phyloP scores from a whole-genome alignment of 1,140 invertebrate genomes.

The Drosophila dunni region DNA sequence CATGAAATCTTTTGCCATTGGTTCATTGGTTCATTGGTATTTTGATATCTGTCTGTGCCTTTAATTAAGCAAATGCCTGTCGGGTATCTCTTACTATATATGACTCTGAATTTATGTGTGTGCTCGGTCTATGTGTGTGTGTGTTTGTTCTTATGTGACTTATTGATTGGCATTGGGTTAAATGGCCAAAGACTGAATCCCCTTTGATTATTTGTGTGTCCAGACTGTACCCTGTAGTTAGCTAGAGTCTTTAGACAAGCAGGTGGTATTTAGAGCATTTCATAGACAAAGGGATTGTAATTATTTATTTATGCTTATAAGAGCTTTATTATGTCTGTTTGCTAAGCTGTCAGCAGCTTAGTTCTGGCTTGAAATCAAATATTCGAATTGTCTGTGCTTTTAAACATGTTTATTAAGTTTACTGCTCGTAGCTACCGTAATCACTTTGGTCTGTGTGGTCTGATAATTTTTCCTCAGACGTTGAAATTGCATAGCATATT shows the following conservation, averaged over 20 bases:
- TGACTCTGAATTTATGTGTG: conserved; percentile 1
- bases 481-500: conserved; percentile 8
- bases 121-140: neutral
- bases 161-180: conserved; percentile 70
- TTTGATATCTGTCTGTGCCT: conserved; percentile 60
- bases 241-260: neutral
- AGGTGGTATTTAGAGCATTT: conserved; percentile 13
- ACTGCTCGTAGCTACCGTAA: neutral
- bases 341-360: too few relatives aligned
- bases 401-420: too few relatives aligned
- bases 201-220: conserved; percentile 62
- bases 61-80: conserved; percentile 78
- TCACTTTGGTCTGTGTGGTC: conserved; percentile 5
- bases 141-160: conserved; percentile 51
- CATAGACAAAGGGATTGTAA: neutral
- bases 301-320: neutral
- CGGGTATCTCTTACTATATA: conserved; percentile 33
- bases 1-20: conserved; percentile 42
- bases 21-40: conserved; percentile 48
- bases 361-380: too few relatives aligned
- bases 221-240: conserved; percentile 15
- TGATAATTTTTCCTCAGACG: neutral
- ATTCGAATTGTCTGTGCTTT: too few relatives aligned
- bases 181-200: conserved; percentile 51
- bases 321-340: neutral